Evolutionary conservation across 2,888 invertebrate species (phyloP), one percentile per base, ranked within the genome.

Genomic region (Plemyria rubiginata): DNA sequence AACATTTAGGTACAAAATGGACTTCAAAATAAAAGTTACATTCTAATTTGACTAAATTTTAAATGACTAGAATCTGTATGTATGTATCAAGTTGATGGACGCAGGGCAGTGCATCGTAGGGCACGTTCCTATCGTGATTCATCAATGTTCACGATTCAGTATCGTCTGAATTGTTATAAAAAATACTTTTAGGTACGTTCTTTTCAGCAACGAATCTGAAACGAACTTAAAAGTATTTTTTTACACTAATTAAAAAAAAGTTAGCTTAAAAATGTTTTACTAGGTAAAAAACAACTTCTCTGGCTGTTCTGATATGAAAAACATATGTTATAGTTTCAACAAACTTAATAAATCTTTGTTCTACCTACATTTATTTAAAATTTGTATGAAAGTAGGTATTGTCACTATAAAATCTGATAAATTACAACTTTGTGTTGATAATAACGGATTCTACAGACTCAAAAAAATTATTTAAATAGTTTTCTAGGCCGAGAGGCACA

Each of bases 301-400:
- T n/a, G n/a, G n/a, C n/a, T n/a, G n/a, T n/a, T 49, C 45, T 60
- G 65, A 65, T 65, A 65, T 65, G 65, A 54, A 60, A 65, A 54
- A 46, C 57, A 65, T 65, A 65, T 65, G 65, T 65, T 48, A n/a
- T 46, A 51, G 28, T 32, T 49, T 40, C 13, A 15, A 50, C 12
- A 9, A 50, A 32, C 11, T 15, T 9, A 22, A 32, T 15, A 29
- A 29, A 32, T n/a, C 11, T 16, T 45, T 8, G 9, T 16, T 16
- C 45, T 45, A 38, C 36, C 36, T 38, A 38, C 6, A 11, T 38
- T 38, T 38, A 8, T 11, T 38, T 38, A 22, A 22, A 22, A 2
- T 38, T 11, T 38, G 11, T 11, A 2, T 41, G 41, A 13, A 13
- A 41, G 41, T n/a, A 50, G 53, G 45, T 7, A 36, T 13, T 28